phyloP scores from a whole-genome alignment of 1,140 invertebrate genomes.

The Drosophila bocqueti region DNA sequence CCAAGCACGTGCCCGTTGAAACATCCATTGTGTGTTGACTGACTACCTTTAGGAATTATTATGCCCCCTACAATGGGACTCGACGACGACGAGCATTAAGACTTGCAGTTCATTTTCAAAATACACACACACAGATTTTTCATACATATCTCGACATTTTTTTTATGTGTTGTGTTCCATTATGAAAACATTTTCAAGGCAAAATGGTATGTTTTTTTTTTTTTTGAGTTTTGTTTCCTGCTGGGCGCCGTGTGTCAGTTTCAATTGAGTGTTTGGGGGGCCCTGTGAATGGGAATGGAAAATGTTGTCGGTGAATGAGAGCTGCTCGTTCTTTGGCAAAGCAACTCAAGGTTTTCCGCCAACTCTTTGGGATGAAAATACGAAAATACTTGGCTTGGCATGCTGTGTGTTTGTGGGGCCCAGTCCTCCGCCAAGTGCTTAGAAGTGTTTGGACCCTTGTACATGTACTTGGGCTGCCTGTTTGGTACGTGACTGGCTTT shows the following conservation, averaged over 20 bases:
- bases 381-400: conserved; percentile 30
- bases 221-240: conserved; percentile 38
- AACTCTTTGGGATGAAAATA: conserved; percentile 46
- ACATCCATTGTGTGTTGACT: conserved; percentile 37
- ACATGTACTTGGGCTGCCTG: conserved; percentile 41
- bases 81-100: conserved; percentile 9
- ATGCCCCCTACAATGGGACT: conserved; percentile 19
- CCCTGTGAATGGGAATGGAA: conserved; percentile 16
- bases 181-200: conserved; percentile 65
- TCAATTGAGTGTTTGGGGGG: conserved; percentile 48
- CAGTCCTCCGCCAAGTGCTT: conserved; percentile 18
- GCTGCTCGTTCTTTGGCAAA: conserved; percentile 39
- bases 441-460: conserved; percentile 45
- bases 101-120: conserved; percentile 52
- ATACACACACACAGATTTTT: conserved; percentile 32
- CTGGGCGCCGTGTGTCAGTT: conserved; percentile 55
- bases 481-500: conserved; percentile 71
- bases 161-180: conserved; percentile 36
- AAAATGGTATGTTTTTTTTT: conserved; percentile 35
- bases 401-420: neutral
- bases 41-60: conserved; percentile 28
- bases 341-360: conserved; percentile 46
- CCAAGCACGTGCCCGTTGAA: conserved; percentile 39
- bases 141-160: conserved; percentile 1
- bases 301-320: conserved; percentile 28